Conservation (phyloP, 1,140 invertebrate genomes). For the Bombus superbus region DNA sequence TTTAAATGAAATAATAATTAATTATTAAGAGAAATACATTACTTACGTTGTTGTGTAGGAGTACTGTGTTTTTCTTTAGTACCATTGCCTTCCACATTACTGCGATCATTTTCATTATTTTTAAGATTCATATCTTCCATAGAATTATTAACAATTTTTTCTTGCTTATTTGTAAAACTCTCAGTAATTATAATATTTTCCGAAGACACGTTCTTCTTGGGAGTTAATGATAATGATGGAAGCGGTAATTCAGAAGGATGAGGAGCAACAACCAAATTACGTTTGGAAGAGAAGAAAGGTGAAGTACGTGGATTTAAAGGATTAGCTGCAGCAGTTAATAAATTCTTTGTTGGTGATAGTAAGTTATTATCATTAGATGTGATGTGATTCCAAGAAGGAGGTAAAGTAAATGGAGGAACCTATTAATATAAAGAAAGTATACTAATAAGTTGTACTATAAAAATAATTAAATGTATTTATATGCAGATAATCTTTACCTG, state of each 20-base stretch:
- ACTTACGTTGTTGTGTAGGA: constrained; percentile 76
- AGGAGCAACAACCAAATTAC: constrained; percentile 76
- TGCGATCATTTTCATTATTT: constrained; percentile 42
- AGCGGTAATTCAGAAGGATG: constrained; percentile 80
- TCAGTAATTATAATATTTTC: constrained; percentile 18
- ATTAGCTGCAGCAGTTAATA: constrained; percentile 78
- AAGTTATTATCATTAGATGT: constrained; percentile 67
- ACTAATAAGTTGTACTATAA: constrained; percentile 4
- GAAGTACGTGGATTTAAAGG: constrained; percentile 78
- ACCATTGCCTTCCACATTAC: constrained; percentile 25
- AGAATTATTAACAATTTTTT: not conserved
- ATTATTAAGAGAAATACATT: constrained; percentile 1
- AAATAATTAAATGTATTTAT: not conserved
- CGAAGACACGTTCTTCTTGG: constrained; percentile 67
- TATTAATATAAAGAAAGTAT: constrained; percentile 40
- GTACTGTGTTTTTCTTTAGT: constrained; percentile 70
- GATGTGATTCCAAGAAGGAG: constrained; percentile 73
- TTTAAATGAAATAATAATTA: not conserved
- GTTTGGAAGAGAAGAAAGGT: constrained; percentile 73
- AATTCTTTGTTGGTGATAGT: constrained; percentile 78
- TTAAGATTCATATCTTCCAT: not conserved
- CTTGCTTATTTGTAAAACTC: constrained; percentile 18
- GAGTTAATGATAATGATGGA: constrained; percentile 77
- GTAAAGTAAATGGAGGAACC: constrained; percentile 77
- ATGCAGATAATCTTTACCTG: constrained; percentile 64